These are phyloP conservation scores for Porites divaricata DNA, from an alignment of 92 coral and sea anemone species.

Conservation along the genomic window DNA sequence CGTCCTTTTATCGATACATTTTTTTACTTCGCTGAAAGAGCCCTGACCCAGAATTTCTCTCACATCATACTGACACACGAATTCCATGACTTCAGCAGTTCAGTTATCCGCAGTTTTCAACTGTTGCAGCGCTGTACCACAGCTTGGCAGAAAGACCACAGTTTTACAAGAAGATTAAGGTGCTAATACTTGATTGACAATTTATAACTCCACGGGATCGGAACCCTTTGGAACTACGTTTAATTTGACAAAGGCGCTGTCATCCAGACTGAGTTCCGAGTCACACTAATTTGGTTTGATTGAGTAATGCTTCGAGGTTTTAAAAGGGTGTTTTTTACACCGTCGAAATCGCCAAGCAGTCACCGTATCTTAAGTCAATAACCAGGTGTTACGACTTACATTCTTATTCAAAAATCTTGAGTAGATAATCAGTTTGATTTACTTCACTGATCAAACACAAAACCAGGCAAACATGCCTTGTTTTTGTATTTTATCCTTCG, in stretches of 20 bases:
- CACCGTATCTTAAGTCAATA: constrained; percentile 5
- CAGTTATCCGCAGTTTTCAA: not conserved
- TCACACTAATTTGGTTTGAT: not conserved
- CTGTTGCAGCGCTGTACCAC: not conserved
- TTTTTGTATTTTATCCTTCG: too few species aligned
- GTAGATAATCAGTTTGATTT: constrained; percentile 29
- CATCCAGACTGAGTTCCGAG: not conserved
- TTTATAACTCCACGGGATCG: not conserved
- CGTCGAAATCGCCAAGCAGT: not conserved
- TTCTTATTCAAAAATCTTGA: constrained; percentile 12
- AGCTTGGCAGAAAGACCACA: not conserved
- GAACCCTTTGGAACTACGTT: not conserved
- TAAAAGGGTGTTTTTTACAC: not conserved
- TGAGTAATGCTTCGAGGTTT: constrained; percentile 5
- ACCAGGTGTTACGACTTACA: constrained; percentile 12
- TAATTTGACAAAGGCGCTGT: not conserved
- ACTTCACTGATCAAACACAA: constrained; percentile 23
- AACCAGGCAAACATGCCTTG: not conserved
- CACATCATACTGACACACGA: constrained; percentile 69
- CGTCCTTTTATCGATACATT: constrained; percentile 76
- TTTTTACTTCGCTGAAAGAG: constrained; percentile 67
- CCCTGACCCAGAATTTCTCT: constrained; percentile 81
- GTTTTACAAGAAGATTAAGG: not conserved
- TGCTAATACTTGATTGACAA: not conserved
- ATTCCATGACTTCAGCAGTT: constrained; percentile 48